Conservation (phyloP, 1,140 invertebrate species). For the Homalodisca vitripennis region DNA sequence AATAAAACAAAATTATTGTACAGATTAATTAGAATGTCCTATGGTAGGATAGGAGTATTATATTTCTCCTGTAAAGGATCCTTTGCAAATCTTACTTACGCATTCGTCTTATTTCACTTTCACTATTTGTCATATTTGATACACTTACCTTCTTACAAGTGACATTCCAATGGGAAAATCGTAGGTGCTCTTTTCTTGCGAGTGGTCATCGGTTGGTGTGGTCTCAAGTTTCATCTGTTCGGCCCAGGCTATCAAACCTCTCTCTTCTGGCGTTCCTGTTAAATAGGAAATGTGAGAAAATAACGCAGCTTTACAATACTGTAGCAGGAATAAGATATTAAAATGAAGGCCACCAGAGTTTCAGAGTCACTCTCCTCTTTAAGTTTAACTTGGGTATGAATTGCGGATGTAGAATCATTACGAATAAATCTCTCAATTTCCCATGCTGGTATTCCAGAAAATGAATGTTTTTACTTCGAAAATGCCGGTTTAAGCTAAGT, state of each 20-base stretch:
- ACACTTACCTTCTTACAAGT: slow-evolving; percentile 54
- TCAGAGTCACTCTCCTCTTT: no score
- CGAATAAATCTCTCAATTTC: no score
- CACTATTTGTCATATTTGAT: not conserved
- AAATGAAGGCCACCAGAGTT: no score
- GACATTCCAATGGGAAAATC: slow-evolving; percentile 73
- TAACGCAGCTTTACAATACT: no score
- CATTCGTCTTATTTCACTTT: not conserved
- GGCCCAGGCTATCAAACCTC: slow-evolving; percentile 66
- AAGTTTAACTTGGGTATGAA: no score
- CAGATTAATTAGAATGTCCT: not conserved
- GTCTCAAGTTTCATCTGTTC: slow-evolving; percentile 63
- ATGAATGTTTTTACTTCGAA: no score
- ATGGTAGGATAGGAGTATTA: not conserved
- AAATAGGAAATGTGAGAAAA: no score
- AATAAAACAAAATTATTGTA: not conserved
- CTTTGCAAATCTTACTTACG: not conserved
- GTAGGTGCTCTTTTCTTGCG: slow-evolving; percentile 59
- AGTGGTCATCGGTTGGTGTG: slow-evolving; percentile 47
- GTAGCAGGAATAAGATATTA: no score
- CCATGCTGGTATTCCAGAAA: no score
- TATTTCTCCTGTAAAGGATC: not conserved
- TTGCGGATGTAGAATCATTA: slow-evolving; percentile 1
- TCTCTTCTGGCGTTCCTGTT: slow-evolving; percentile 64
- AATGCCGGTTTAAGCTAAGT: no score